Base-by-base conservation (phyloP, 53 echinoderm and acorn worm genomes). In the Luidia sarsii region DNA sequence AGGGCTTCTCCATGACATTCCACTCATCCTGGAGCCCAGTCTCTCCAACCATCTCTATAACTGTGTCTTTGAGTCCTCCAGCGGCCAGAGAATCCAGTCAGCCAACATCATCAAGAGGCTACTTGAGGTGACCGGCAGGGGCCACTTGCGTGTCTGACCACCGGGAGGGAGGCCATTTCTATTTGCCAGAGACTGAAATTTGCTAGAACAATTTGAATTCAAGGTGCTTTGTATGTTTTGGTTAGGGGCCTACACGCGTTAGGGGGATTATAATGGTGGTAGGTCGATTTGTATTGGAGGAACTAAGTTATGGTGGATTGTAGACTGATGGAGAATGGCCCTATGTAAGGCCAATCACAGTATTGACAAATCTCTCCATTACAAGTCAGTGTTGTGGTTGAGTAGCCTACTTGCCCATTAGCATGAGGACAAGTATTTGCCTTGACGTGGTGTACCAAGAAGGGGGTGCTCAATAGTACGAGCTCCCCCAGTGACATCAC, bases 1-100 rank as follows among this genome's bases (percentile, higher is more conserved):
- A 45, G 95, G 95, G 45, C 74, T 94, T 22, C 75, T 94, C 18
- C 86, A 89, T 70, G 88, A 89, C 60, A 80, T 92, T 53, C 95
- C 95, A 0, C 70, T 80, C 55, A 87, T 86, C 15, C 59, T 91
- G 20, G 95, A 94, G 65, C 80, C 79, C 63, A 89, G 86, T 56
- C 35, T 94, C 0, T 56, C 89, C 51, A 86, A 89, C 27, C 91
- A 88, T n/a, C 84, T 94, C 39, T 91, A 92, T 43, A 92, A 87
- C 81, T 94, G 91, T 49, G 89, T 87, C 57, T 80, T 87, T 39
- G 95, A 94, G 72, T 80, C 92, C 10, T 67, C 66, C 22, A 69
- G 86, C 8, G 94, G 91, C 11, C 63, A 52, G 52, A 62, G 84
- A 31, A 48, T 29, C 20, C 50, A 53, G 10, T 61, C 64, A 2